Evolutionary conservation across 2,113 vertebrate species (phyloP).

Genomic region (Osmerus eperlanus): DNA sequence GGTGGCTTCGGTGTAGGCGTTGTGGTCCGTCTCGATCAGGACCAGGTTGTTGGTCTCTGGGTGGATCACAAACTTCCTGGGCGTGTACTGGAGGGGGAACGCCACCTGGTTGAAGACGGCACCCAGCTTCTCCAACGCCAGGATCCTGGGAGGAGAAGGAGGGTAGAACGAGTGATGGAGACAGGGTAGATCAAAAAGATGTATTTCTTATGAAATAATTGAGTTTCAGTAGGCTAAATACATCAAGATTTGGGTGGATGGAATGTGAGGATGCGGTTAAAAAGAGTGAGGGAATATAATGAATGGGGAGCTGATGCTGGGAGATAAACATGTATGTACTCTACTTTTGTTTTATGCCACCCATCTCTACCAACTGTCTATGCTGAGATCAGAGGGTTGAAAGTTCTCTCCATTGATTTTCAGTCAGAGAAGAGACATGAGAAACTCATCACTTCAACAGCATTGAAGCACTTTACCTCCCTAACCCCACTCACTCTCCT

Average conservation of each 20-base stretch:
- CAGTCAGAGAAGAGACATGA: constrained; percentile 3
- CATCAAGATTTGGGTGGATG: too few species aligned
- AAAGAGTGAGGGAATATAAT: too few species aligned
- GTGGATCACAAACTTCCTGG: constrained; percentile 96
- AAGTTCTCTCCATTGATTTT: background rate
- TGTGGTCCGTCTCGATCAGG: constrained; percentile 96
- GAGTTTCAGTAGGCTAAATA: too few species aligned
- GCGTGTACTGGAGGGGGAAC: constrained; percentile 94
- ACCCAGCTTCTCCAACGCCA: constrained; percentile 95
- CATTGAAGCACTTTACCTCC: background rate
- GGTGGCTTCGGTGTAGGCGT: constrained; percentile 95
- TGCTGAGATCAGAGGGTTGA: background rate
- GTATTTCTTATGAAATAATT: too few species aligned
- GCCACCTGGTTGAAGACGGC: constrained; percentile 99
- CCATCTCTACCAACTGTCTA: too few species aligned
- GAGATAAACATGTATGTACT: too few species aligned
- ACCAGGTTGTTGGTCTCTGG: constrained; percentile 95
- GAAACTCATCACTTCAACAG: background rate
- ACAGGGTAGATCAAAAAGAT: background rate
- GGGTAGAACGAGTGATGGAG: background rate
- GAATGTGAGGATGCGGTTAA: too few species aligned
- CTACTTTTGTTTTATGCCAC: too few species aligned
- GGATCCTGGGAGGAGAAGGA: constrained; percentile 76
- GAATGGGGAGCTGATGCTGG: too few species aligned
- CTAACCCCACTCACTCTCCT: background rate